Base-by-base conservation (phyloP, 2,888 invertebrate genomes). In the Erpobdella octoculata region DNA sequence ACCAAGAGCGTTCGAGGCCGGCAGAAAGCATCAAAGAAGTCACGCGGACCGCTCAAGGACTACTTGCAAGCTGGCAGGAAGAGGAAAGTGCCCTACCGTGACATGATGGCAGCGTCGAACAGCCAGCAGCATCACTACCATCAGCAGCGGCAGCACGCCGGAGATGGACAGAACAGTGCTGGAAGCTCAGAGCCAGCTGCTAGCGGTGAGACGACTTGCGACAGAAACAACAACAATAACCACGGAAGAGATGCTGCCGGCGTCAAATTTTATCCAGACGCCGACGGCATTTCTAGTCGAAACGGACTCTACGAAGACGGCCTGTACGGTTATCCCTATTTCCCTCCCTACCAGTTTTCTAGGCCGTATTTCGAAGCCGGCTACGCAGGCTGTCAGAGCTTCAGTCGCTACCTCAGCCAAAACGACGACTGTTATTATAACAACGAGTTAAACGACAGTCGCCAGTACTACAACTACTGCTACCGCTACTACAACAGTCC, bases 31-130 rank as follows among this genome's bases (percentile, higher is more conserved):
- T 9, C 53, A 21, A 53, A 53, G n/a, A 88, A 94, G 79, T 94
- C 94, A 85, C 95, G 95, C 84, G 93, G 93, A 2, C 94, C 94
- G 81, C 86, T 94, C 33, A 86, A 93, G 66, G 95, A 95, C 85
- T 93, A 94, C 82, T 85, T 93, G 1, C 92, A 93, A 21, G 93
- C 93, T 18, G 93, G 93, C 81, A 88, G 93, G 65, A 81, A 81
- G 73, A 66, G 78, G 61, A 78, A 78, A 67, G 72, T 77, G 4
- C 78, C 79, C 15, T 77, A 78, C 72, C 73, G 80, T 25, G 72
- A 75, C n/a, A 65, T 74, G 36, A 79, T 78, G 69, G 75, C 78
- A 1, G 75, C 76, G 31, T 73, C 79, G 68, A 80, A 79, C 73
- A 48, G 62, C 35, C 18, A 25, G 35, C 46, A 36, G 9, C n/a